A percentile compares a stretch with the other conserved stretches of the same genome.
phyloP scores from a whole-genome alignment of 2,113 vertebrate genomes.

The Thermophis baileyi region DNA sequence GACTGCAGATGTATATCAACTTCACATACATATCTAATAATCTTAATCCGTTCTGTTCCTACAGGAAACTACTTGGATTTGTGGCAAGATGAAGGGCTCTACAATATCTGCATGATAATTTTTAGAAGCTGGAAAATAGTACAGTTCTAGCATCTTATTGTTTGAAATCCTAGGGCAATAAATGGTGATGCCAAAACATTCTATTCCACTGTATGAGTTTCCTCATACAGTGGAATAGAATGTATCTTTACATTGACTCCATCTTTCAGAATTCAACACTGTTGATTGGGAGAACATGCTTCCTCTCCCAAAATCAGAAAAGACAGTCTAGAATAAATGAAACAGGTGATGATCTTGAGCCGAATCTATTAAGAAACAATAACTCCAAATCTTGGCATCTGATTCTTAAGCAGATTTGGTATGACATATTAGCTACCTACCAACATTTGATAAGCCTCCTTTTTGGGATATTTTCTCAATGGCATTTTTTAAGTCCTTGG shows the following conservation, averaged over 20 bases:
- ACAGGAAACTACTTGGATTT: background rate
- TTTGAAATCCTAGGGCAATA: background rate
- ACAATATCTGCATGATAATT: background rate
- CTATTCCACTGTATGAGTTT: background rate
- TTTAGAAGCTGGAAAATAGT: background rate
- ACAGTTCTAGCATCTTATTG: background rate
- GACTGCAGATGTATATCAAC: background rate
- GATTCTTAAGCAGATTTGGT: background rate
- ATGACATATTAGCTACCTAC: conserved; percentile 70
- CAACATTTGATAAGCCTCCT: conserved; percentile 91
- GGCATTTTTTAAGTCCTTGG: conserved; percentile 81
- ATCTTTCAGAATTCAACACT: background rate
- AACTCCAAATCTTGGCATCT: background rate
- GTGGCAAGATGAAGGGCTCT: background rate
- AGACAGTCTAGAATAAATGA: background rate
- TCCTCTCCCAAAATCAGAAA: background rate
- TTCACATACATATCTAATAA: background rate
- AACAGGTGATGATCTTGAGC: background rate
- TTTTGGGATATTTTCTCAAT: conserved; percentile 89
- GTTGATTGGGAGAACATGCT: background rate
- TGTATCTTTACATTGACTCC: background rate
- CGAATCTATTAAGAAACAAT: background rate
- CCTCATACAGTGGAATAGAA: background rate
- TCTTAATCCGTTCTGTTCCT: background rate
- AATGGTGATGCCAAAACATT: background rate